Base-by-base conservation (phyloP, 2,797 vertebrate species). In the Sebastes taczanowskii region DNA sequence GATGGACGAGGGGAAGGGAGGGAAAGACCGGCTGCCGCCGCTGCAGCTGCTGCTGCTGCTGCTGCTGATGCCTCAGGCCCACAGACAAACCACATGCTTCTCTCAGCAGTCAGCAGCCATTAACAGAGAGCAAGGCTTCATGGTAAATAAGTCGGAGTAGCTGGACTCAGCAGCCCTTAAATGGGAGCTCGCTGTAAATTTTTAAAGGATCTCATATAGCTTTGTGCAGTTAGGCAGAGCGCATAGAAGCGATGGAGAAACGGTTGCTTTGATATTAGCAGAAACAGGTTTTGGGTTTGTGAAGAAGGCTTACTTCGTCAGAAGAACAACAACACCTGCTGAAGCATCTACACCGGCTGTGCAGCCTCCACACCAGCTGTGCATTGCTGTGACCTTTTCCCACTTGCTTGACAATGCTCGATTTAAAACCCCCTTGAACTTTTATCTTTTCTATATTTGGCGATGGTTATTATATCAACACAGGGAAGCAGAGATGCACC, bases 1-100 rank as follows among this genome's bases (percentile, higher is more conserved):
- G 87, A 94, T 94, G 84, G 71, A 87, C 4, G 81, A 83, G 46
- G 60, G 71, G 64, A 46, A 74, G 74, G 65, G 83, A 77, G 76
- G 71, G 61, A 69, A 79, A 63, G 84, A 59, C 63, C 42, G 9
- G 34, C 38, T 1, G 38, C 60, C 32, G 23, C 34, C 3, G 20
- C 30, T 30, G 59, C 30, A 7, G 61, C 32, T 32, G 88, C 25
- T 25, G 56, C 66, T 25, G 29, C 23, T 23, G 23, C 61, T 34
- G 49, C 59, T 7, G 42, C 34, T 34, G 38, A 35, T 35, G 88
- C 87, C 81, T 81, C 66, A 29, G 84, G 87, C 88, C 30, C 53
- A 2, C 67, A 83, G 80, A 81, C 84, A 69, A 71, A 82, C 65
- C 70, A 5, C 88, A 81, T 73, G 83, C 84, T 72, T 86, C 88